phyloP scores from a whole-genome alignment of 2,888 invertebrate genomes.

The Malthinus seriepunctatus region DNA sequence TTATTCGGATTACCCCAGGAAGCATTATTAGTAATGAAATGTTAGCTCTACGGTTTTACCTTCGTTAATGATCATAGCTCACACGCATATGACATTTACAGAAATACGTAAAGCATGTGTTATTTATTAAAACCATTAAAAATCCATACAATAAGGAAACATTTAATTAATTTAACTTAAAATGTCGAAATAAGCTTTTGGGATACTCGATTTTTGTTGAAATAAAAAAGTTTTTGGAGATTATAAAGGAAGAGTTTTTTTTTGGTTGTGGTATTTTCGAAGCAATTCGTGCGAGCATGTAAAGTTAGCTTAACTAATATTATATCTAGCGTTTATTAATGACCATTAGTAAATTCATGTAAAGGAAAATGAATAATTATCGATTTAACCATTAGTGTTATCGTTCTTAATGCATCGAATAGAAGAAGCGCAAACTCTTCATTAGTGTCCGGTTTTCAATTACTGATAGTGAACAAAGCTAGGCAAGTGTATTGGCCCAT shows the following conservation, averaged over 20 bases:
- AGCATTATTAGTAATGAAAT: slow-evolving; percentile 25
- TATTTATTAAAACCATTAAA: slow-evolving; percentile 14
- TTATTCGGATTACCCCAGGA: slow-evolving; percentile 14
- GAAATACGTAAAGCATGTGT: slow-evolving; percentile 9
- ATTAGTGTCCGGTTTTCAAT: slow-evolving; percentile 49
- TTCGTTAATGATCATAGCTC: slow-evolving; percentile 25
- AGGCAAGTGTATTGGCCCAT: slow-evolving; percentile 24
- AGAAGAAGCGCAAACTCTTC: slow-evolving; percentile 53
- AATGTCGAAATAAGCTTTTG: background rate
- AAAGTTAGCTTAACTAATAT: background rate
- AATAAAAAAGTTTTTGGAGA: too few species aligned
- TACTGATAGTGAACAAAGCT: slow-evolving; percentile 36
- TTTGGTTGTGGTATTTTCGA: background rate
- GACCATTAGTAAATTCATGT: slow-evolving; percentile 50
- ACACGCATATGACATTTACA: slow-evolving; percentile 25
- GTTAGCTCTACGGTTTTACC: slow-evolving; percentile 16
- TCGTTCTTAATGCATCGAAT: slow-evolving; percentile 45
- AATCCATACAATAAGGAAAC: background rate
- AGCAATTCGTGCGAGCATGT: background rate
- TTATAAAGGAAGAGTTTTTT: too few species aligned
- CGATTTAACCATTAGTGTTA: slow-evolving; percentile 56
- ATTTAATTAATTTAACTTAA: background rate
- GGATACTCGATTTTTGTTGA: too few species aligned
- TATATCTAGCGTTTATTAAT: slow-evolving; percentile 37
- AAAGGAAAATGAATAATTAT: slow-evolving; percentile 53